These are phyloP conservation scores for Morinoia aosen DNA, from an alignment of 2,888 invertebrate species.

Conservation along the genomic window DNA sequence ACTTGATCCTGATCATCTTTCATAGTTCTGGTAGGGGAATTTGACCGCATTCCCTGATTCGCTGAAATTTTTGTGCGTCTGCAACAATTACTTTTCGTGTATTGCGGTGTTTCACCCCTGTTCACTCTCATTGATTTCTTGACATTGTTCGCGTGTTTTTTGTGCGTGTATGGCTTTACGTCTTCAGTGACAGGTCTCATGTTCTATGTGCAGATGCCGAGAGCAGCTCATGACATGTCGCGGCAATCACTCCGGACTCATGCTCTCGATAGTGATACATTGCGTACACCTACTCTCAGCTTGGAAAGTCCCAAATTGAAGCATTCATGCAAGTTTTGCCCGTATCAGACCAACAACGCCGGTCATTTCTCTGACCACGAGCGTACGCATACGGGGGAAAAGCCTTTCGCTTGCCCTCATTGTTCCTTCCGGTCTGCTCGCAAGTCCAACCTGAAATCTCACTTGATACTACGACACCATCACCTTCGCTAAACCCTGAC, in stretches of 20 bases:
- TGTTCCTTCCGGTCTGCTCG: conserved; percentile 61
- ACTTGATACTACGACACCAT: conserved; percentile 7
- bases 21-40: neutral
- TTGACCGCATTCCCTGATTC: neutral
- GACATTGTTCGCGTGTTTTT: neutral
- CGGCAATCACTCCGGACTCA: neutral
- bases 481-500: neutral
- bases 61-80: too few relatives aligned
- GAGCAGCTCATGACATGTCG: neutral
- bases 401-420: conserved; percentile 58
- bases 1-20: neutral
- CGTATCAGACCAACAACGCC: neutral
- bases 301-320: neutral
- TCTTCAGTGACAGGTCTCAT: neutral
- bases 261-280: neutral
- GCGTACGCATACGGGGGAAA: conserved; percentile 63
- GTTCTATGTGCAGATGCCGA: neutral
- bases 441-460: conserved; percentile 62
- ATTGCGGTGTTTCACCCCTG: too few relatives aligned
- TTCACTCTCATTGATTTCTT: too few relatives aligned
- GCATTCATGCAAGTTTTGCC: neutral
- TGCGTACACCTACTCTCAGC: neutral
- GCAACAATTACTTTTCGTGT: too few relatives aligned
- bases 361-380: conserved; percentile 41
- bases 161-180: neutral